Evolutionary conservation across 2,113 vertebrate species (phyloP).

Genomic region (Heterotilapia buettikoferi): DNA sequence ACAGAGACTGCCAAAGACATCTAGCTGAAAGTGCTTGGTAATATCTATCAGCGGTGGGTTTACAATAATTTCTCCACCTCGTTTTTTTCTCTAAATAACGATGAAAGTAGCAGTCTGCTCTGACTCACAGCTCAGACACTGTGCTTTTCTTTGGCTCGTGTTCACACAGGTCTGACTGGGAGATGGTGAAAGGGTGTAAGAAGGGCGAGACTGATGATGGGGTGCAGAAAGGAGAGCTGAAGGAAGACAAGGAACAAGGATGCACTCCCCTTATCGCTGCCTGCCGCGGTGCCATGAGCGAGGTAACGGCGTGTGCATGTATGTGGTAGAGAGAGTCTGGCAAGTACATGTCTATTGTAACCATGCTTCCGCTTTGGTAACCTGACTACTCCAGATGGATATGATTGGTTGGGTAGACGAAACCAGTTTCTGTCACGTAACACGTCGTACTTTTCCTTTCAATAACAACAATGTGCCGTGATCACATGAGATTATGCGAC

Average conservation of each 20-base stretch:
- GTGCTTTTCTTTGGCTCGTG: neutral
- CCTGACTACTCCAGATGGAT: neutral
- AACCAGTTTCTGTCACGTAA: neutral
- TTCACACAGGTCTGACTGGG: neutral
- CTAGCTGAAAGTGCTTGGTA: neutral
- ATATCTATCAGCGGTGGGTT: neutral
- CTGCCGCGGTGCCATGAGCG: constrained; percentile 26
- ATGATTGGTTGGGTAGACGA: neutral
- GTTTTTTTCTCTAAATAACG: neutral
- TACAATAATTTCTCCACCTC: neutral
- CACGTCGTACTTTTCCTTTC: neutral
- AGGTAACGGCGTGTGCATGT: constrained; percentile 5
- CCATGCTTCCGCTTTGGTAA: neutral
- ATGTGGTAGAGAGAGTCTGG: neutral
- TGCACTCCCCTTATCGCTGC: constrained; percentile 40
- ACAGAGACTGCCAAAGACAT: neutral
- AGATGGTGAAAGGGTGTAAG: neutral
- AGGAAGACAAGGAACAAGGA: constrained; percentile 24
- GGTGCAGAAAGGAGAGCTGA: constrained; percentile 5
- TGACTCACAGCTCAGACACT: neutral
- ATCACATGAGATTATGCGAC: neutral
- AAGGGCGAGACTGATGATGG: neutral
- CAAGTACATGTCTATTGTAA: neutral
- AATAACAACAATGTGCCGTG: neutral
- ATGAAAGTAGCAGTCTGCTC: neutral